These are phyloP conservation scores for Ligdia adustata DNA, from an alignment of 2,888 invertebrate species.

Conservation along the genomic window DNA sequence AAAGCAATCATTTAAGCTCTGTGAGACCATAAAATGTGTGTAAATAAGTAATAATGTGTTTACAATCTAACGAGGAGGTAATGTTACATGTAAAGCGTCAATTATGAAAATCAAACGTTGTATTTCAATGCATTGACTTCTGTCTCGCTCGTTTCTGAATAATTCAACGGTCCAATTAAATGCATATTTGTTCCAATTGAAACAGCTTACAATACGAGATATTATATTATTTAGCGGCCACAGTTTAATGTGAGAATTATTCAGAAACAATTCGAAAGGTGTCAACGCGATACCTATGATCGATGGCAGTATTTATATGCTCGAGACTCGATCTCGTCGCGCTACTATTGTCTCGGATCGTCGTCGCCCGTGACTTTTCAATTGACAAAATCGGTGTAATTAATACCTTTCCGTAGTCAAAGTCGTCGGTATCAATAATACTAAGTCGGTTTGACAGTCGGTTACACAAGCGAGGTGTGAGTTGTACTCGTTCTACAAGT, in stretches of 20 bases:
- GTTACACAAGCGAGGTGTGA: conserved; percentile 27
- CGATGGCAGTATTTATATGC: conserved; percentile 50
- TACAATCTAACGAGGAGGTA: conserved; percentile 42
- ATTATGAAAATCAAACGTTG: conserved; percentile 21
- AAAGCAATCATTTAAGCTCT: no score
- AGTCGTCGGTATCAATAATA: conserved; percentile 13
- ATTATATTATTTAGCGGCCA: conserved; percentile 13
- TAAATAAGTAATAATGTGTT: conserved; percentile 5
- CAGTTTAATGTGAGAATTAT: conserved; percentile 21
- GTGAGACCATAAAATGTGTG: background rate
- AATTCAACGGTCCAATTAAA: conserved; percentile 29
- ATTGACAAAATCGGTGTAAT: conserved; percentile 13
- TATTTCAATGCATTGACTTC: conserved; percentile 14
- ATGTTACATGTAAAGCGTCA: conserved; percentile 37
- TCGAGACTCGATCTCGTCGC: conserved; percentile 38
- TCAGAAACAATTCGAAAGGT: conserved; percentile 35
- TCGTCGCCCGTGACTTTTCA: conserved; percentile 4
- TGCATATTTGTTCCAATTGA: conserved; percentile 26
- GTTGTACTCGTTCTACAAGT: conserved; percentile 8
- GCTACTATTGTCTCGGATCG: conserved; percentile 35
- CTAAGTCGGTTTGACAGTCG: conserved; percentile 25
- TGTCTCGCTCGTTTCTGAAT: conserved; percentile 19
- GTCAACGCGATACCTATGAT: conserved; percentile 50
- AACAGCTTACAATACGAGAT: conserved; percentile 18
- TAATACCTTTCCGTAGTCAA: conserved; percentile 9